A percentile compares a stretch with the other conserved stretches of the same genome.
Conservation (phyloP, 2,888 invertebrate species). For the Metalampra italica region DNA sequence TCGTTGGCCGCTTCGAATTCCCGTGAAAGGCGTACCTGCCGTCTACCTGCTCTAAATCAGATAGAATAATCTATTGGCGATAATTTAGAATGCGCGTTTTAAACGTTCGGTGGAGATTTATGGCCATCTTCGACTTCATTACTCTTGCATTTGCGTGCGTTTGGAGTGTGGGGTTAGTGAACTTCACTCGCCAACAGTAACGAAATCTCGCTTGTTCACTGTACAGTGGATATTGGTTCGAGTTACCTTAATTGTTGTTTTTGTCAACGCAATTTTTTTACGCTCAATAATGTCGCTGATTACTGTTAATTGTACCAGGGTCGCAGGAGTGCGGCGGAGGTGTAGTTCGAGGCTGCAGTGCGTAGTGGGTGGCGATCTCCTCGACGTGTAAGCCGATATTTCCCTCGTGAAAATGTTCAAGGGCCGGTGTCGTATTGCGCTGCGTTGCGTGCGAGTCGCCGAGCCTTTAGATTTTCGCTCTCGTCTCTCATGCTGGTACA, state of each 20-base stretch:
- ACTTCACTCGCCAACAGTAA: slow-evolving; percentile 32
- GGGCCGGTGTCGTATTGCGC: slow-evolving; percentile 68
- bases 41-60: slow-evolving; percentile 64
- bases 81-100: slow-evolving; percentile 62
- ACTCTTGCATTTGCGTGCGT: slow-evolving; percentile 48
- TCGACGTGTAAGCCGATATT: slow-evolving; percentile 66
- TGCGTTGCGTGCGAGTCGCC: slow-evolving; percentile 43
- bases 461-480: slow-evolving; percentile 76
- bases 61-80: slow-evolving; percentile 51
- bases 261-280: slow-evolving; percentile 3
- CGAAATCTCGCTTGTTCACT: slow-evolving; percentile 19
- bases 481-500: slow-evolving; percentile 73
- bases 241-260: slow-evolving; percentile 9
- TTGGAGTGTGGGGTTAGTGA: slow-evolving; percentile 25
- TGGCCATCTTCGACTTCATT: slow-evolving; percentile 50
- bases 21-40: slow-evolving; percentile 64
- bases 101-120: slow-evolving; percentile 44
- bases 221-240: slow-evolving; percentile 6
- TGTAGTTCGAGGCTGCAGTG: slow-evolving; percentile 32
- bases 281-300: slow-evolving; percentile 3
- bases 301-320: slow-evolving; percentile 30
- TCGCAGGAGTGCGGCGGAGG: slow-evolving; percentile 31
- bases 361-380: slow-evolving; percentile 62
- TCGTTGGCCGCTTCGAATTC: slow-evolving; percentile 38
- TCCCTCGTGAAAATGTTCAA: slow-evolving; percentile 74